A percentile compares a stretch with the other conserved stretches of the same genome.
Conservation (phyloP, 1,140 invertebrate species). For the Drosophila lowei region DNA sequence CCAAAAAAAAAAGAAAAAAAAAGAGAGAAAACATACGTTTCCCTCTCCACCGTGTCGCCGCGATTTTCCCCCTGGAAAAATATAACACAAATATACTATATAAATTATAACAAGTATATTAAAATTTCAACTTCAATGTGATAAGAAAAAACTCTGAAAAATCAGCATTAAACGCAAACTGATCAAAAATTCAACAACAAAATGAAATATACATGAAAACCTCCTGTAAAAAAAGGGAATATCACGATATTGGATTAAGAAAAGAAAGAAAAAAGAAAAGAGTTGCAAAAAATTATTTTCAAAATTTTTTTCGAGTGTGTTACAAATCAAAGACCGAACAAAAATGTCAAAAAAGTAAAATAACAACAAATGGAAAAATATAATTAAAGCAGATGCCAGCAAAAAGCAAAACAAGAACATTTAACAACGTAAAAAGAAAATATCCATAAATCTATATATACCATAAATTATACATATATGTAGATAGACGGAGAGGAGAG, state of each 20-base stretch:
- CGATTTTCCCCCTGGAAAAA: too few relatives aligned
- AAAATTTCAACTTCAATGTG: too few relatives aligned
- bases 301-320: slow-evolving; percentile 21
- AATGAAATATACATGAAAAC: slow-evolving; percentile 8
- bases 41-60: too few relatives aligned
- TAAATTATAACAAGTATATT: too few relatives aligned
- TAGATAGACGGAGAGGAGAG: slow-evolving; percentile 47
- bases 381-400: slow-evolving; percentile 20
- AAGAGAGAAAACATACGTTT: background rate
- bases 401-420: background rate
- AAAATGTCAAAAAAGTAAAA: slow-evolving; percentile 1
- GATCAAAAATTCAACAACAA: slow-evolving; percentile 20
- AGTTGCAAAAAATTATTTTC: slow-evolving; percentile 3
- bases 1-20: background rate
- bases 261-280: slow-evolving; percentile 10
- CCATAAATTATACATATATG: slow-evolving; percentile 40
- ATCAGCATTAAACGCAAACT: slow-evolving; percentile 26
- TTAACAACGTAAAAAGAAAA: slow-evolving; percentile 32
- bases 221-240: background rate
- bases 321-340: background rate
- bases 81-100: too few relatives aligned
- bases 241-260: slow-evolving; percentile 14
- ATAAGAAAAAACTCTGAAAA: slow-evolving; percentile 16
- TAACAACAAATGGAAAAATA: slow-evolving; percentile 13
- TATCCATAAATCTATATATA: slow-evolving; percentile 53